Base-by-base conservation (phyloP, 1,140 invertebrate species). In the Eumeta japonica region DNA sequence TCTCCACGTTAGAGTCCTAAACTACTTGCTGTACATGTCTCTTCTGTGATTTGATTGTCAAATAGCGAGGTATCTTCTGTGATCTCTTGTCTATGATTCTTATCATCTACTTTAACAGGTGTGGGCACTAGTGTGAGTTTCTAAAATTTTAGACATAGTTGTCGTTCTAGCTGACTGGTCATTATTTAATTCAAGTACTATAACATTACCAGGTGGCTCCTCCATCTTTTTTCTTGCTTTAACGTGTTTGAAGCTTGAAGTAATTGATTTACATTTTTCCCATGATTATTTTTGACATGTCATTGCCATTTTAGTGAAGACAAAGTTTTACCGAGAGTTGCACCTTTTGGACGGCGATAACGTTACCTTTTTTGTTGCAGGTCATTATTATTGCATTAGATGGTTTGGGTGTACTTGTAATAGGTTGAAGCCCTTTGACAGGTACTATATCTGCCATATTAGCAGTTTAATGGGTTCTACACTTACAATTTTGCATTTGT, bases 1-100 rank as follows among this genome's bases (percentile, higher is more conserved):
- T 75, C 7, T 62, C 64, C 4, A 55, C 40, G 0, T 60, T 58
- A 0, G 75, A 75, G 42, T 75, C 72, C 59, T n/a, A 77, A 58
- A 41, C 70, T 75, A 37, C 57, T 74, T 2, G 58, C 48, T 41
- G 66, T 74, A 38, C 71, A 71, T 9, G 55, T 56, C 20, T 73
- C 63, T 3, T 63, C 67, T 3, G 58, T 53, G n/a, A 73, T 55
- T 49, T 67, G 66, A 39, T 32, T 68, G n/a, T 75, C 63, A 37
- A 75, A 77, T 33, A 77, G 42, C 12, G 78, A 78, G 2, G 79
- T 80, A 35, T 81, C 79, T 52, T 75, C 74, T 0, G 79, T 80
- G 30, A 56, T n/a, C n/a, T n/a, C n/a, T n/a, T n/a, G n/a, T n/a
- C n/a, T n/a, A n/a, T n/a, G 56, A 16, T 18, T 37, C 27, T 66